phyloP scores from a whole-genome alignment of 2,113 vertebrate genomes.

The Felis chaus region DNA sequence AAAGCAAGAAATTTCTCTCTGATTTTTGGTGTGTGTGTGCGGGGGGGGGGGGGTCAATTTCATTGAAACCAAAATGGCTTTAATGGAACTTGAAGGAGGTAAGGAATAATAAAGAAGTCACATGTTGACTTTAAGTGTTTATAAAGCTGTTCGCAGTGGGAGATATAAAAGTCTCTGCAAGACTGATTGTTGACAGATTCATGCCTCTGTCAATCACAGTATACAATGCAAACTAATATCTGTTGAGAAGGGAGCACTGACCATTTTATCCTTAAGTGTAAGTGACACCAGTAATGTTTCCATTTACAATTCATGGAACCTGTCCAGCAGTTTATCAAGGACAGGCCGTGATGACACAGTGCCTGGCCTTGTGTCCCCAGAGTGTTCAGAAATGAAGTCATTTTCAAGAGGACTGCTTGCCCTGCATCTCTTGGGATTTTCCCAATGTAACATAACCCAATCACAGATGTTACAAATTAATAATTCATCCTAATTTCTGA shows the following conservation, averaged over 20 bases:
- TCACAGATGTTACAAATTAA: constrained; percentile 88
- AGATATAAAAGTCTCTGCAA: background rate
- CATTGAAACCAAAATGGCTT: constrained; percentile 36
- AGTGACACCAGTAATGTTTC: constrained; percentile 71
- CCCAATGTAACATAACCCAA: constrained; percentile 82
- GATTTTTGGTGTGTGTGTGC: background rate
- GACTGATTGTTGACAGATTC: constrained; percentile 57
- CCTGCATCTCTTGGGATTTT: constrained; percentile 72
- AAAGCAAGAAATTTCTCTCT: constrained; percentile 10
- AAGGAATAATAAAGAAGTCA: background rate
- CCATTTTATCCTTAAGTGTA: constrained; percentile 68
- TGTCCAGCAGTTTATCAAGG: constrained; percentile 65
- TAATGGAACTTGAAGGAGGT: constrained; percentile 11
- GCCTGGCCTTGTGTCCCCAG: constrained; percentile 52
- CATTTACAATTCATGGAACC: constrained; percentile 59
- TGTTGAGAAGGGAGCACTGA: constrained; percentile 61
- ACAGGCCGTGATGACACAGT: constrained; percentile 67
- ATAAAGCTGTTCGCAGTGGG: constrained; percentile 48
- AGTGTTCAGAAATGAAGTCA: constrained; percentile 82
- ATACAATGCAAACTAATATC: constrained; percentile 60
- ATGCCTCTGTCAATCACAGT: constrained; percentile 65
- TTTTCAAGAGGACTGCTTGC: constrained; percentile 81
- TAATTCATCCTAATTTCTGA: constrained; percentile 80
- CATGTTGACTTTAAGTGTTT: background rate
- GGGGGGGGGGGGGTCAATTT: background rate